Conservation (phyloP, 92 coral and sea anemone species). For the Anthopleura xanthogrammica region DNA sequence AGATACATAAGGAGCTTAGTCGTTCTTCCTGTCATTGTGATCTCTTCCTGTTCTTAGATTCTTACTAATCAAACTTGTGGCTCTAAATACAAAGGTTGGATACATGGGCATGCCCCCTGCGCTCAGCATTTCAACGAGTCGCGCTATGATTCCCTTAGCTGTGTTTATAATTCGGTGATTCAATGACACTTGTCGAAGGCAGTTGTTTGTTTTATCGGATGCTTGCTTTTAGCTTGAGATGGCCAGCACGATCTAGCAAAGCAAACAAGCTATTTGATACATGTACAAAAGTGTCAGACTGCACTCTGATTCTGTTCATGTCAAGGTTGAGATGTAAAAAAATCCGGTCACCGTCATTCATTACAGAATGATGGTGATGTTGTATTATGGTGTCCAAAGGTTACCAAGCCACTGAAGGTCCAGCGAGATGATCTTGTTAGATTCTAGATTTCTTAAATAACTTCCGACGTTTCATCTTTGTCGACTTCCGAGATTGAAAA, state of each 20-base stretch:
- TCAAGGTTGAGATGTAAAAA: slow-evolving; percentile 4
- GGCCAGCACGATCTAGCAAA: slow-evolving; percentile 3
- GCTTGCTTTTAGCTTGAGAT: slow-evolving; percentile 25
- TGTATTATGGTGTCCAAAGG: background rate
- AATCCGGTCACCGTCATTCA: background rate
- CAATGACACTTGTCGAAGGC: slow-evolving; percentile 14
- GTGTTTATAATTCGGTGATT: slow-evolving; percentile 21
- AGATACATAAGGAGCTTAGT: slow-evolving; percentile 50
- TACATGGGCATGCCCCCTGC: slow-evolving; percentile 10
- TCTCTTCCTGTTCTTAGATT: slow-evolving; percentile 42
- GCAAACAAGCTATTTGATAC: slow-evolving; percentile 26
- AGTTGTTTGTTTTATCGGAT: slow-evolving; percentile 15
- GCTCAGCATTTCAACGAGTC: slow-evolving; percentile 2
- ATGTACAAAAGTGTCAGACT: background rate
- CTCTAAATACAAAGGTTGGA: slow-evolving; percentile 13
- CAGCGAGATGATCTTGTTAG: slow-evolving; percentile 10
- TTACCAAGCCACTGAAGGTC: slow-evolving; percentile 4
- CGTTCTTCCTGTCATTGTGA: slow-evolving; percentile 34
- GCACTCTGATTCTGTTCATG: background rate
- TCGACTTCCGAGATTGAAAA: slow-evolving; percentile 43
- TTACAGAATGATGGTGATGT: background rate
- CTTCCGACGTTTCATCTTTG: slow-evolving; percentile 37
- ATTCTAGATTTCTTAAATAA: slow-evolving; percentile 10
- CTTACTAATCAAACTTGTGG: background rate
- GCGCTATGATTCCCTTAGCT: background rate